phyloP scores from a whole-genome alignment of 2,797 vertebrate species.

The Mormyrops boulengeri region DNA sequence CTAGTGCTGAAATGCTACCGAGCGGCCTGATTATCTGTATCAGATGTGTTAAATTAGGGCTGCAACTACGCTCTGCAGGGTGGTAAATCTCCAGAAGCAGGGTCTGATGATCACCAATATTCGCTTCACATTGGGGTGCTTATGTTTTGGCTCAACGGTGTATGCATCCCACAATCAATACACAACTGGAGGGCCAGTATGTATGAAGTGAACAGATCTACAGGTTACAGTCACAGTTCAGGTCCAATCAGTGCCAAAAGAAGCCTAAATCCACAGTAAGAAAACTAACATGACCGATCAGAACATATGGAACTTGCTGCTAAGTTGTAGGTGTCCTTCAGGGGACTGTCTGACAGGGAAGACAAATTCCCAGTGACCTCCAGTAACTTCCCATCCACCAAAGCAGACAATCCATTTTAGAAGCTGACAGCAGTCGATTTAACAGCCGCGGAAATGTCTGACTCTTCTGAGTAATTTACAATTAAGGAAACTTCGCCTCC shows the following conservation, averaged over 20 bases:
- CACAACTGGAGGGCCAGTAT: not conserved
- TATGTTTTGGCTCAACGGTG: not conserved
- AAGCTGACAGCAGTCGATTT: slow-evolving; percentile 11
- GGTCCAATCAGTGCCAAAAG: not conserved
- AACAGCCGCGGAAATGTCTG: not conserved
- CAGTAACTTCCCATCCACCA: slow-evolving; percentile 21
- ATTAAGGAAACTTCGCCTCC: not conserved
- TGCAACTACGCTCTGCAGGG: not conserved
- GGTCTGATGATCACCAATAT: too few relatives aligned
- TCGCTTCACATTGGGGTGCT: not conserved
- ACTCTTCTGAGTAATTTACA: not conserved
- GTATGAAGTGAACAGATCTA: not conserved
- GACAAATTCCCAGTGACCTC: not conserved
- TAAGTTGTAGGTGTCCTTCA: slow-evolving; percentile 6
- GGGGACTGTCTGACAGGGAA: not conserved
- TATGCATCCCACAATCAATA: not conserved
- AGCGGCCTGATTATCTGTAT: not conserved
- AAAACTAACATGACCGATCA: not conserved
- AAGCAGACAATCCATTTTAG: slow-evolving; percentile 30
- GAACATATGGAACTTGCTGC: not conserved
- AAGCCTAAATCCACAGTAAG: not conserved
- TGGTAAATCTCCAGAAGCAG: too few relatives aligned
- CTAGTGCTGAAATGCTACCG: not conserved
- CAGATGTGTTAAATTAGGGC: not conserved
- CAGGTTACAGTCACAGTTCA: not conserved